These are phyloP conservation scores for Dermatophagoides farinae DNA, from an alignment of 1,140 invertebrate species.

Conservation along the genomic window DNA sequence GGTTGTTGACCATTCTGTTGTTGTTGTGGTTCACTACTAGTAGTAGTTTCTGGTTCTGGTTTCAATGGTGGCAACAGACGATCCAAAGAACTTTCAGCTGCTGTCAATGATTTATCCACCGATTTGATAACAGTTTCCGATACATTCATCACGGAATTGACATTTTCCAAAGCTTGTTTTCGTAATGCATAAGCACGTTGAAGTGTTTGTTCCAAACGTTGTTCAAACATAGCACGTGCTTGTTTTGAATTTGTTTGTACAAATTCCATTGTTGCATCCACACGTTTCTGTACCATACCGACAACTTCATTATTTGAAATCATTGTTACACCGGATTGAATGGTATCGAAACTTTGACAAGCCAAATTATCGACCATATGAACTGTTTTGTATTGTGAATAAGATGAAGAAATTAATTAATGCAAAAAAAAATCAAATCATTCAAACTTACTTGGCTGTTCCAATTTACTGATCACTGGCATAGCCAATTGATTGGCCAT, in stretches of 20 bases:
- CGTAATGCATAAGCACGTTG: neutral
- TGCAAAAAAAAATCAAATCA: neutral
- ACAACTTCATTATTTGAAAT: neutral
- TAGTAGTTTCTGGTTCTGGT: neutral
- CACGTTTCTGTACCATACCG: neutral
- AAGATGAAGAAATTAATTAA: neutral
- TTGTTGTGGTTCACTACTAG: neutral
- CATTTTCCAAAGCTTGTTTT: neutral
- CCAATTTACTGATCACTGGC: neutral
- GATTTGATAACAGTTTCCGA: neutral
- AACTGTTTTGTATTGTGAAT: neutral
- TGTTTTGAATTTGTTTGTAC: neutral
- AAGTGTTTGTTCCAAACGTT: neutral
- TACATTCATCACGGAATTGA: neutral
- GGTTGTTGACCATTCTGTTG: neutral
- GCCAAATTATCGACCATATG: neutral
- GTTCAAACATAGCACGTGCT: neutral
- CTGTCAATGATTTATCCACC: neutral
- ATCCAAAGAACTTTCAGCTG: neutral
- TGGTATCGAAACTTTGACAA: neutral
- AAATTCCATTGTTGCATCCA: neutral
- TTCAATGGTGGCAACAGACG: neutral
- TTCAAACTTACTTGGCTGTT: conserved; percentile 5
- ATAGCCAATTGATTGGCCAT: neutral
- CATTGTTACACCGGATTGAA: neutral